These are phyloP conservation scores for Scaptomyza polygonia DNA, from an alignment of 2,888 invertebrate species.

Conservation along the genomic window DNA sequence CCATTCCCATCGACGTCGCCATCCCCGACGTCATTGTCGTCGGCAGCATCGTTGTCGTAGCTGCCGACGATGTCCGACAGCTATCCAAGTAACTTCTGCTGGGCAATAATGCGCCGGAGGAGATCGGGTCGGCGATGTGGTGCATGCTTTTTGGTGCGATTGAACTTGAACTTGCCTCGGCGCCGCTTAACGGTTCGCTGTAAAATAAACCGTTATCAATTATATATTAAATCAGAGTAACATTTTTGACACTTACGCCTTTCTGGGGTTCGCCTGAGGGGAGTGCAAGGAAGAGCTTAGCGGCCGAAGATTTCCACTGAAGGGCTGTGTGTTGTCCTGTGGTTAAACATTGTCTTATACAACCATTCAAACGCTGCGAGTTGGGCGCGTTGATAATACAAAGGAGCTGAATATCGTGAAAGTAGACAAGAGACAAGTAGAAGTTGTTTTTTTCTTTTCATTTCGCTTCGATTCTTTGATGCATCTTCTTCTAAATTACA, in stretches of 20 bases:
- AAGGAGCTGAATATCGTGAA: slow-evolving; percentile 84
- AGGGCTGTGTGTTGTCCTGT: slow-evolving; percentile 84
- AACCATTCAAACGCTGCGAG: slow-evolving; percentile 85
- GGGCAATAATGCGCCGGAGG: slow-evolving; percentile 85
- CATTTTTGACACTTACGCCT: slow-evolving; percentile 85
- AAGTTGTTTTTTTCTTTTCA: slow-evolving; percentile 31
- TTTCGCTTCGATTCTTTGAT: slow-evolving; percentile 34
- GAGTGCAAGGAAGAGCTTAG: slow-evolving; percentile 86
- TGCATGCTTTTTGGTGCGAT: slow-evolving; percentile 94
- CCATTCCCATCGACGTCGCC: slow-evolving; percentile 64
- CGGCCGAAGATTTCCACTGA: slow-evolving; percentile 86
- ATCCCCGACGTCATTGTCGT: slow-evolving; percentile 84
- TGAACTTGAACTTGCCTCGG: slow-evolving; percentile 89
- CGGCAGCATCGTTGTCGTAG: slow-evolving; percentile 85
- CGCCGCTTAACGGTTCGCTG: slow-evolving; percentile 83
- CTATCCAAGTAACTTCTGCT: slow-evolving; percentile 85
- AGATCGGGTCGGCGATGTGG: slow-evolving; percentile 87
- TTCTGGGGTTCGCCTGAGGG: slow-evolving; percentile 85
- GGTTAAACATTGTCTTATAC: slow-evolving; percentile 85
- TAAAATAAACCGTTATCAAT: background rate
- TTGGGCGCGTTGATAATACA: slow-evolving; percentile 85
- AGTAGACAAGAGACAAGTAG: slow-evolving; percentile 70
- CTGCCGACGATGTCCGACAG: slow-evolving; percentile 85
- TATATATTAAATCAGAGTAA: background rate
- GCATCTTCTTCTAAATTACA: slow-evolving; percentile 36